A percentile compares a stretch with the other conserved stretches of the same genome.
Conservation (phyloP, 2,113 vertebrate genomes). For the Poeciliopsis occidentalis region DNA sequence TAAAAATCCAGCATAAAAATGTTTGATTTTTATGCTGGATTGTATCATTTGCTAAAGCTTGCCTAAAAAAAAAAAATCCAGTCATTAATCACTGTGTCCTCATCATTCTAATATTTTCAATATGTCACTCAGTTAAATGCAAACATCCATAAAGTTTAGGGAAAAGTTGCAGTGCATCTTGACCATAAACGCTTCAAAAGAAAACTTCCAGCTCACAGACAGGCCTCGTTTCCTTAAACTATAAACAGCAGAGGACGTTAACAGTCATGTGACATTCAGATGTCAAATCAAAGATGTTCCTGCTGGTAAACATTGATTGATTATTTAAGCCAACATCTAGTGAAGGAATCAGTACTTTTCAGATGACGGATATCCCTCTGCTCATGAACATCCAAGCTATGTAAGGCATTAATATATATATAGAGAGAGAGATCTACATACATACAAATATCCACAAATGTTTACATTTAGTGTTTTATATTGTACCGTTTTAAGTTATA, state of each 20-base stretch:
- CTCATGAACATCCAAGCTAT: background rate
- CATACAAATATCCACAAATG: background rate
- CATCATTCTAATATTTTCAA: background rate
- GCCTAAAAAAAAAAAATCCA: background rate
- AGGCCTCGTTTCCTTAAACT: conserved; percentile 30
- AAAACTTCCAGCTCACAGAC: background rate
- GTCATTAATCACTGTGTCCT: background rate
- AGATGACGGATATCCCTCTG: background rate
- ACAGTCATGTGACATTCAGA: conserved; percentile 34
- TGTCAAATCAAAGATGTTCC: background rate
- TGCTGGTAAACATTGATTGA: background rate
- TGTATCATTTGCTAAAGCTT: background rate
- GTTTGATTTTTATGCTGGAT: no score
- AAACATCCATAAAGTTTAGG: background rate
- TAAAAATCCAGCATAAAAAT: no score
- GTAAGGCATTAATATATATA: background rate
- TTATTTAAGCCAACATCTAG: background rate
- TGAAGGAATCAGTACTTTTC: background rate
- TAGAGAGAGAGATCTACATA: background rate
- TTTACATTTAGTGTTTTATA: background rate
- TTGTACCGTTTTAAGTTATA: background rate
- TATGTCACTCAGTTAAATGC: background rate
- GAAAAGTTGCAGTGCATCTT: background rate
- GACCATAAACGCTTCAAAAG: background rate
- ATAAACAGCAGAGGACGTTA: conserved; percentile 22